These are phyloP conservation scores for Eidolon dupreanum DNA, from an alignment of 2,797 vertebrate genomes.

Conservation along the genomic window DNA sequence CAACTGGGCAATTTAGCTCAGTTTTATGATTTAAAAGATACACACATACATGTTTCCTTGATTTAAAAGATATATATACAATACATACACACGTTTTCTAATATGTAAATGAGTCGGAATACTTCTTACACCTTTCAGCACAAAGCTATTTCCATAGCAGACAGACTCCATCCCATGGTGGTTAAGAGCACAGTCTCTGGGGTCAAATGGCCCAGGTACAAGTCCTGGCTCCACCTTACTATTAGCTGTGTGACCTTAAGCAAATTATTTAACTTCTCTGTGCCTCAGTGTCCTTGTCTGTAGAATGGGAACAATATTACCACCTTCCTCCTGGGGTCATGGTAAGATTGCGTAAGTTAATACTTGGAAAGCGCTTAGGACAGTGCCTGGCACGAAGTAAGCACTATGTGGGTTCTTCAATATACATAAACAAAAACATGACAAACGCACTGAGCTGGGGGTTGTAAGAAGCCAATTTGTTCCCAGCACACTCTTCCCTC, in stretches of 20 bases:
- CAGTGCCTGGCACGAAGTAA: neutral
- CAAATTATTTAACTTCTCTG: neutral
- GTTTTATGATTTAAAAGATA: neutral
- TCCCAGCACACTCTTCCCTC: neutral
- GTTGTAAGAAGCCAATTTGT: neutral
- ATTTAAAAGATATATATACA: neutral
- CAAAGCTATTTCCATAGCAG: neutral
- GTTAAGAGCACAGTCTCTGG: neutral
- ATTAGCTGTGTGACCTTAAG: neutral
- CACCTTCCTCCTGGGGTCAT: neutral
- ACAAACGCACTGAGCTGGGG: neutral
- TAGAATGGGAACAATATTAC: neutral
- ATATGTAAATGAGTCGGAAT: neutral
- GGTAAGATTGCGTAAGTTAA: neutral
- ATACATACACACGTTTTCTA: neutral
- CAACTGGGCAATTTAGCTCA: neutral
- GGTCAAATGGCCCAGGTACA: neutral
- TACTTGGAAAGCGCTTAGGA: neutral
- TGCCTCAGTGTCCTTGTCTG: neutral
- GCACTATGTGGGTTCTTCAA: neutral
- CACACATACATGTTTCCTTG: too few species aligned
- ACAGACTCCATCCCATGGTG: neutral
- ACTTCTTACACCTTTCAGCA: constrained; percentile 3
- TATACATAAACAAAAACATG: neutral
- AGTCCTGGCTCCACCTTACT: neutral